phyloP scores from a whole-genome alignment of 2,888 invertebrate species.

The Minunthozetes semirufus region DNA sequence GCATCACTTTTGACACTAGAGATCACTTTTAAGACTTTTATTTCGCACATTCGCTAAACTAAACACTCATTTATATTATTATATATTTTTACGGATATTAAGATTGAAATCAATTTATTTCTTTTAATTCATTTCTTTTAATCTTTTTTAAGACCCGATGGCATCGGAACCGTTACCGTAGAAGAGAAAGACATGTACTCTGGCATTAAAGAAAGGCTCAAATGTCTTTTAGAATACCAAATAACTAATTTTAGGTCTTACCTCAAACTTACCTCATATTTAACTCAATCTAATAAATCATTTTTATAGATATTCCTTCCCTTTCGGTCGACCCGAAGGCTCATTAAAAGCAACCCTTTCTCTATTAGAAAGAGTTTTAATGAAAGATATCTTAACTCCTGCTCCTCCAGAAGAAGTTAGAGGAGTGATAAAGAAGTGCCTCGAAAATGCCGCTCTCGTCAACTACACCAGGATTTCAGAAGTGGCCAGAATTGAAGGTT shows the following conservation, averaged over 20 bases:
- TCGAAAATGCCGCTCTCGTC: slow-evolving; percentile 94
- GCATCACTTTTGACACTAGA: neutral
- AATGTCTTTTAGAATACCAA: slow-evolving; percentile 88
- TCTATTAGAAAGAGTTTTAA: slow-evolving; percentile 87
- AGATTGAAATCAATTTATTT: neutral
- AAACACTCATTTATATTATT: neutral
- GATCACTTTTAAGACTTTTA: neutral
- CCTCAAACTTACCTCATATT: neutral
- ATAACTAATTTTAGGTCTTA: slow-evolving; percentile 91
- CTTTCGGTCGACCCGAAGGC: slow-evolving; percentile 73
- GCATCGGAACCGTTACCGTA: slow-evolving; percentile 94
- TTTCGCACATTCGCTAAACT: neutral
- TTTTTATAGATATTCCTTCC: slow-evolving; percentile 35
- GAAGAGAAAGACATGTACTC: slow-evolving; percentile 97
- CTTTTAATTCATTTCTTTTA: neutral
- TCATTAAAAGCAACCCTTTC: slow-evolving; percentile 93
- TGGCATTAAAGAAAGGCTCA: slow-evolving; percentile 89
- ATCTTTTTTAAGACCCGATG: slow-evolving; percentile 76
- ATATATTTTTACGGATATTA: neutral
- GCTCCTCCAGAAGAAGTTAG: slow-evolving; percentile 92
- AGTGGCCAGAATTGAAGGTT: slow-evolving; percentile 96
- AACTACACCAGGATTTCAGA: slow-evolving; percentile 94
- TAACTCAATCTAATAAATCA: neutral
- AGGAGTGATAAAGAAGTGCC: slow-evolving; percentile 87
- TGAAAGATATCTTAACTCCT: slow-evolving; percentile 98